These are phyloP conservation scores for Lepidurus arcticus DNA, from an alignment of 1,140 invertebrate species.

Conservation along the genomic window DNA sequence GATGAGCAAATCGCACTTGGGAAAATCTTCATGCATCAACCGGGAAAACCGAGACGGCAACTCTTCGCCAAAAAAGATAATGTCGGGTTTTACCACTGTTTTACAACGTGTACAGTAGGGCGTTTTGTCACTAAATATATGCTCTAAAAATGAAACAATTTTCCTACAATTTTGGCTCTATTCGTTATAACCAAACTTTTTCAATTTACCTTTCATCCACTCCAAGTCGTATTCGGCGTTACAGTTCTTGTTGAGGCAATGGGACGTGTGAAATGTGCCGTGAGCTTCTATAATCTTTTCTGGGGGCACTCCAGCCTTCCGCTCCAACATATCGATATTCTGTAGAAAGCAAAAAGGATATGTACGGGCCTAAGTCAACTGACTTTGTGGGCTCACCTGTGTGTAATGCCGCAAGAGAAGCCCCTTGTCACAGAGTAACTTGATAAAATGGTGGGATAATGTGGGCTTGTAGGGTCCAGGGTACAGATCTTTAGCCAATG, in stretches of 20 bases:
- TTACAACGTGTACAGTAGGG: conserved; percentile 68
- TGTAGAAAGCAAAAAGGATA: neutral
- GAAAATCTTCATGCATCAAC: conserved; percentile 65
- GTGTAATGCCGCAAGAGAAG: conserved; percentile 76
- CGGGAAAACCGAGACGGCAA: conserved; percentile 69
- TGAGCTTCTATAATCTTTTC: conserved; percentile 89
- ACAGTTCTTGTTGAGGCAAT: conserved; percentile 66
- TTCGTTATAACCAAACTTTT: neutral
- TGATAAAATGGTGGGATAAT: conserved; percentile 74
- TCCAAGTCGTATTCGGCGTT: conserved; percentile 63
- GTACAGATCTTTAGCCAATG: conserved; percentile 76
- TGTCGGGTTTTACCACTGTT: conserved; percentile 83
- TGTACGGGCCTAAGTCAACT: neutral
- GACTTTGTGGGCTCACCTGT: conserved; percentile 40
- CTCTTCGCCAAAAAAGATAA: conserved; percentile 89
- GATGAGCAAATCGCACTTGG: conserved; percentile 82
- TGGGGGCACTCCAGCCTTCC: conserved; percentile 73
- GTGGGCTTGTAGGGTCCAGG: conserved; percentile 77
- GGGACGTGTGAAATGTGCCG: conserved; percentile 83
- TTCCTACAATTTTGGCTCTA: neutral
- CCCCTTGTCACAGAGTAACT: conserved; percentile 68
- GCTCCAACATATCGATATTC: conserved; percentile 81
- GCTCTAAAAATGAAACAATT: conserved; percentile 49
- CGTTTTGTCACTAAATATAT: conserved; percentile 64
- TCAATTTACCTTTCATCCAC: conserved; percentile 68